Base-by-base conservation (phyloP, 2,797 vertebrate genomes). In the Scleropages formosus region DNA sequence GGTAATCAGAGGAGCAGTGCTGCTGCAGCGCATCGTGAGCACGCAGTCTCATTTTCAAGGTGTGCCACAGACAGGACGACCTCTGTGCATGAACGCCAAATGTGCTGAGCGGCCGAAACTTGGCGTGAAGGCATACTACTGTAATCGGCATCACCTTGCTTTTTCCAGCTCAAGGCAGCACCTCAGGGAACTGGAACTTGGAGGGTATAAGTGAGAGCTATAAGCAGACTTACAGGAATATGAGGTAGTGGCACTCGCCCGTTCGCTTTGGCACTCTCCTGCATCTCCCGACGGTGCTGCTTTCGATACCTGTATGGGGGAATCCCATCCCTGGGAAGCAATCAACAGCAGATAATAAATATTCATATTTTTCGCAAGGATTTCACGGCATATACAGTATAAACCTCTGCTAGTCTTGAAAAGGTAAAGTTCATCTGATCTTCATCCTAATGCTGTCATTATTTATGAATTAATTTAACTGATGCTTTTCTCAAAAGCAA, bases 251-350 rank as follows among this genome's bases (percentile, higher is more conserved):
- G 94, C 85, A 95, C 95, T 11, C 94, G 94, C 87, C 96, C 95
- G 65, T 98, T 97, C 83, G 93, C 95, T 95, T 95, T 97, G 91
- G 95, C 93, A 88, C 95, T 98, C 92, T 98, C 96, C 88, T 97
- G 96, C 94, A 98, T 94, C 92, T 98, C 95, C 83, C 96, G 93
- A 68, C 96, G 96, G 91, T 96, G 95, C 89, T 95, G 95, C 86
- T 96, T 97, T 75, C 95, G 93, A 87, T 93, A 93, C 86, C 94
- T 89, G 88, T 97, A 97, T 0, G 96, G 96, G 71, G 96, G 96
- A 87, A 96, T 90, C 84, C 95, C 96, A 88, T 97, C 96, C 89
- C 96, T 98, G 87, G n/a, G 58, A n/a, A 39, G 6, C 31, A 39
- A 31, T 39, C 31, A 39, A 39, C 31, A 39, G 6, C 2, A 39